Percentiles rank a stretch among this genome's conserved stretches.
Conservation (phyloP, 2,888 invertebrate genomes). For the Germaria angustata region DNA sequence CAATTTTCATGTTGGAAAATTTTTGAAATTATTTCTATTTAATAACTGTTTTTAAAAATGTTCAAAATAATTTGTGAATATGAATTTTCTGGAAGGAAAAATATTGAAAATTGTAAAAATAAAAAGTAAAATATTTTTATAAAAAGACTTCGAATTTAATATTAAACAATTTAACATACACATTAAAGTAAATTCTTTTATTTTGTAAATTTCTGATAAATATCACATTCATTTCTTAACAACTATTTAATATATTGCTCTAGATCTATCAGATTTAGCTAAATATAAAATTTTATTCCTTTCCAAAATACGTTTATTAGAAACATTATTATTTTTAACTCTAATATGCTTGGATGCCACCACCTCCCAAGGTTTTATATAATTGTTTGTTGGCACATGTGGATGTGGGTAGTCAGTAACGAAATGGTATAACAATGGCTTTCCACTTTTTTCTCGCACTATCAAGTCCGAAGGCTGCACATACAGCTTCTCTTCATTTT, state of each 20-base stretch:
- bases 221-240: conserved; percentile 34
- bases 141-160: too few relatives aligned
- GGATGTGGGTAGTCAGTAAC: conserved; percentile 74
- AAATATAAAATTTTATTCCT: conserved; percentile 74
- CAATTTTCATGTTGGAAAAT: too few relatives aligned
- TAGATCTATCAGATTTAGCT: conserved; percentile 52
- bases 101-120: too few relatives aligned
- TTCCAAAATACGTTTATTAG: conserved; percentile 67
- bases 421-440: conserved; percentile 70
- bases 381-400: conserved; percentile 72
- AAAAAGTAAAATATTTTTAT: too few relatives aligned
- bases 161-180: too few relatives aligned
- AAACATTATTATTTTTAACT: conserved; percentile 49
- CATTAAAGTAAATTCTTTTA: not conserved
- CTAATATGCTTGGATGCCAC: conserved; percentile 69
- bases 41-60: too few relatives aligned
- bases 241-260: not conserved
- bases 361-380: conserved; percentile 75
- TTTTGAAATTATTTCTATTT: too few relatives aligned
- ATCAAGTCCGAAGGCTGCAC: conserved; percentile 64
- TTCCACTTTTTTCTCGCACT: conserved; percentile 41
- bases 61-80: too few relatives aligned
- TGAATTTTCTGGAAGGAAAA: too few relatives aligned
- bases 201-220: conserved; percentile 14
- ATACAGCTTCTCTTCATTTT: conserved; percentile 21